These are phyloP conservation scores for Macrobrachium nipponense DNA, from an alignment of 1,140 invertebrate genomes.

Conservation along the genomic window DNA sequence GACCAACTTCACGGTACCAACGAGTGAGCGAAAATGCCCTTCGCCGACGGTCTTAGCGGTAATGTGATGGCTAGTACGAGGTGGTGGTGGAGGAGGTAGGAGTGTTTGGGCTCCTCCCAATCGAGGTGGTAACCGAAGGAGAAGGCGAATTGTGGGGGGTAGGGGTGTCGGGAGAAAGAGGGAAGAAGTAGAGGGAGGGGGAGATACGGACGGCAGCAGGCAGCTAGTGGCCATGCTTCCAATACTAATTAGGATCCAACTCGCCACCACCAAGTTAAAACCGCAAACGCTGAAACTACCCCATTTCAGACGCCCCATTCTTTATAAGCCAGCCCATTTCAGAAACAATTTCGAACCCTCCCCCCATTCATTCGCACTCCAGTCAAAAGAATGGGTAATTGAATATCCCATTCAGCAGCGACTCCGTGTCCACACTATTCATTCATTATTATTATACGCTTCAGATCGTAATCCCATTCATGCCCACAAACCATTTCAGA, in stretches of 20 bases:
- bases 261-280: constrained; percentile 34
- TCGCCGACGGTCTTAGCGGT: constrained; percentile 9
- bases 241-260: constrained; percentile 59
- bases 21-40: constrained; percentile 53
- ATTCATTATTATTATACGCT: no score
- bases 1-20: constrained; percentile 36
- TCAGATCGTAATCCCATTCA: no score
- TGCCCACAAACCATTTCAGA: no score
- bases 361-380: no score
- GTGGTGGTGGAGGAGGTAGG: neutral
- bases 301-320: neutral
- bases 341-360: neutral
- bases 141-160: constrained; percentile 23
- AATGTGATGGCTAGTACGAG: constrained; percentile 12
- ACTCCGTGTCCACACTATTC: no score
- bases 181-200: no score
- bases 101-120: constrained; percentile 30
- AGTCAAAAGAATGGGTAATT: no score
- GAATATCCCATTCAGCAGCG: no score
- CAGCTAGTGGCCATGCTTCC: constrained; percentile 61
- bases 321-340: neutral
- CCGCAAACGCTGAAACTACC: neutral
- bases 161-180: constrained; percentile 21
- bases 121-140: neutral
- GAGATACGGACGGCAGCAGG: constrained; percentile 44